Percentiles rank a stretch among this genome's conserved stretches.
phyloP scores from a whole-genome alignment of 1,140 invertebrate genomes.

The Leptinotarsa defecta region DNA sequence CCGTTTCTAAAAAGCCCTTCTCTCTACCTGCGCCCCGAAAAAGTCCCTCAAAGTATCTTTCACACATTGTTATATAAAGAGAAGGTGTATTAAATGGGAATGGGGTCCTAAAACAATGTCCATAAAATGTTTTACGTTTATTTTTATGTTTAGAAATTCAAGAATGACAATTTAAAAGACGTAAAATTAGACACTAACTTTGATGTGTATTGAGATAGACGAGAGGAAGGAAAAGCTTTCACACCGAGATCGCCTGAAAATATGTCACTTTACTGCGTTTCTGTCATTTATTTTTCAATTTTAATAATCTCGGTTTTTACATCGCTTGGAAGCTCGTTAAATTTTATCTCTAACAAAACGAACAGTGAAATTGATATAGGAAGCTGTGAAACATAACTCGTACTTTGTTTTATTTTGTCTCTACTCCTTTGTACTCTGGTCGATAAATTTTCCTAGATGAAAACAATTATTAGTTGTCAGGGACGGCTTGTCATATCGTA shows the following conservation, averaged over 20 bases:
- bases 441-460: conserved; percentile 7
- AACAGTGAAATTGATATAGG: conserved; percentile 8
- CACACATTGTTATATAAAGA: conserved; percentile 37
- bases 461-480: neutral
- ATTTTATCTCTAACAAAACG: conserved; percentile 14
- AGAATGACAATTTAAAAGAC: conserved; percentile 39
- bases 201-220: conserved; percentile 38
- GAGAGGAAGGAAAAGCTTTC: conserved; percentile 16
- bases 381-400: conserved; percentile 13
- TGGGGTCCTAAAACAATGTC: conserved; percentile 35
- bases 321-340: conserved; percentile 15
- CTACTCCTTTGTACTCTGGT: neutral
- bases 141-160: conserved; percentile 39
- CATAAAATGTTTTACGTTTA: conserved; percentile 42
- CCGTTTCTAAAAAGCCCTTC: neutral
- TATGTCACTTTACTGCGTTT: conserved; percentile 16
- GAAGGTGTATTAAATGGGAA: conserved; percentile 38
- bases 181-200: conserved; percentile 38
- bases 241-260: conserved; percentile 18
- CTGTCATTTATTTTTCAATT: conserved; percentile 25
- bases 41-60: conserved; percentile 35
- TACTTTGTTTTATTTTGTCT: conserved; percentile 20
- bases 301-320: conserved; percentile 20
- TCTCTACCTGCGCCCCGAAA: neutral
- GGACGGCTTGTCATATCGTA: neutral